Percentiles rank a stretch among this genome's conserved stretches.
These are phyloP conservation scores for Nemopilema nomurai DNA, from an alignment of 30 jellyfish, hydroid and myxozoan species.

Conservation along the genomic window DNA sequence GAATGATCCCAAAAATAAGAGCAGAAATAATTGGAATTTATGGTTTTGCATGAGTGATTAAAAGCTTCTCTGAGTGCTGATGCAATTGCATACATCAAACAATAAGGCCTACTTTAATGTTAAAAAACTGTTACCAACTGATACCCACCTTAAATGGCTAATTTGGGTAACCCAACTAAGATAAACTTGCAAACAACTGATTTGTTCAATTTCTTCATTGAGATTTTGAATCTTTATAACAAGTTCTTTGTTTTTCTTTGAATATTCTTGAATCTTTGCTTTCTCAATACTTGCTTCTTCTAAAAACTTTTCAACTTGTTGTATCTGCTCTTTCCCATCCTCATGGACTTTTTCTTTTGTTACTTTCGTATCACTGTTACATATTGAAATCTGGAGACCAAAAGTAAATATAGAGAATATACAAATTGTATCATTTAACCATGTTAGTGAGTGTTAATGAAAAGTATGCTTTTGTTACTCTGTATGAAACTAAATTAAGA, in stretches of 20 bases:
- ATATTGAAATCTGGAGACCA: slow-evolving; percentile 18
- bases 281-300: neutral
- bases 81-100: no score
- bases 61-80: no score
- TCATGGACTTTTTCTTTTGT: neutral
- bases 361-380: slow-evolving; percentile 2
- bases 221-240: neutral
- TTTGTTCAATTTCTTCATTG: slow-evolving; percentile 56
- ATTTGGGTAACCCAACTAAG: slow-evolving; percentile 64
- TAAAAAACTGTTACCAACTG: neutral
- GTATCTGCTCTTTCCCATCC: slow-evolving; percentile 24
- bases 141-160: slow-evolving; percentile 30
- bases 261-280: neutral
- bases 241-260: slow-evolving; percentile 1
- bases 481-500: no score
- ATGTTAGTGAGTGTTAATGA: no score
- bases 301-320: slow-evolving; percentile 2
- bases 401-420: neutral
- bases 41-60: neutral
- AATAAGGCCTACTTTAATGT: no score
- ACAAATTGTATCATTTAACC: no score
- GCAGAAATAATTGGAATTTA: no score
- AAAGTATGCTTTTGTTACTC: no score
- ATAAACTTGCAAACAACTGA: slow-evolving; percentile 61
- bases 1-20: no score